Evolutionary conservation across 2,113 vertebrate genomes (phyloP).

Genomic region (Hemiprocne comata): DNA sequence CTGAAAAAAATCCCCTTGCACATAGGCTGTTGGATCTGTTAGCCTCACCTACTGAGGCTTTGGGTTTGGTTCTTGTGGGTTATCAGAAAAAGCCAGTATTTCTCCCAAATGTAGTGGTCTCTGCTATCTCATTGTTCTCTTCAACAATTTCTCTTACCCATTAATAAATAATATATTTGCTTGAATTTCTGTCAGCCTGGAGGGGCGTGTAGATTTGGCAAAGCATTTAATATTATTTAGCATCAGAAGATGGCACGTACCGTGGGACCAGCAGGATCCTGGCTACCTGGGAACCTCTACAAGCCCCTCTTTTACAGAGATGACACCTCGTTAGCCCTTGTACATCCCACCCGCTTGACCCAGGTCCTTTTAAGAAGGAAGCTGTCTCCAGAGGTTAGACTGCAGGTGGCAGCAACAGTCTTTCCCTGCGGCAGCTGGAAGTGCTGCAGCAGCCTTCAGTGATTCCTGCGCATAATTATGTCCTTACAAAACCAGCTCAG

Average conservation of each 20-base stretch:
- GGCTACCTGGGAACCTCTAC: background rate
- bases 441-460: background rate
- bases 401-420: slow-evolving; percentile 70
- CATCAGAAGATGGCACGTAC: background rate
- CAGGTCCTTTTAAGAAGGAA: background rate
- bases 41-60: background rate
- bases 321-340: background rate
- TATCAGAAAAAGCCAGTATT: background rate
- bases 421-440: background rate
- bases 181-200: background rate
- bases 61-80: background rate
- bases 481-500: background rate
- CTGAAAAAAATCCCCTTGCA: background rate
- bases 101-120: background rate
- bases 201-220: too few relatives aligned
- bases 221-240: background rate
- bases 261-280: background rate
- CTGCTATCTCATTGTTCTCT: fast-evolving
- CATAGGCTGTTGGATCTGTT: background rate
- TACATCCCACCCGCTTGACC: background rate
- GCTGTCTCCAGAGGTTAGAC: background rate
- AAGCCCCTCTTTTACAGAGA: background rate
- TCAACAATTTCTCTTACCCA: background rate
- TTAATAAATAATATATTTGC: background rate
- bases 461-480: background rate